phyloP scores from a whole-genome alignment of 2,113 vertebrate species.

The Leuciscus idus region DNA sequence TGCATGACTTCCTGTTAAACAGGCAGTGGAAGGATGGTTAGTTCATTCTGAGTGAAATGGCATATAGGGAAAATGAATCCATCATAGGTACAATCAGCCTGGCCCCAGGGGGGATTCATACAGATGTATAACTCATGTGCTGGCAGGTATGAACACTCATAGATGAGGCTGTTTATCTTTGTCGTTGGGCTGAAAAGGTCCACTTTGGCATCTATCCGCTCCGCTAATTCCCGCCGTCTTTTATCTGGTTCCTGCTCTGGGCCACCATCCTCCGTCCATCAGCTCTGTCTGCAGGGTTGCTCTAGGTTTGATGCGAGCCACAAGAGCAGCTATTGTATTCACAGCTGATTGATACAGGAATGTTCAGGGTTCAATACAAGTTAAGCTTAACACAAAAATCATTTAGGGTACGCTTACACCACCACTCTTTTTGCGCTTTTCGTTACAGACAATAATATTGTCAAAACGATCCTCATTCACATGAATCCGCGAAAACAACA shows the following conservation, averaged over 20 bases:
- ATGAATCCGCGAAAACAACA: too few relatives aligned
- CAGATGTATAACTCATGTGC: conserved; percentile 47
- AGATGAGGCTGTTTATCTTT: conserved; percentile 48
- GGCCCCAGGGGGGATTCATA: conserved; percentile 30
- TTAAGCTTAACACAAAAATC: too few relatives aligned
- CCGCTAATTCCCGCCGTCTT: conserved; percentile 33
- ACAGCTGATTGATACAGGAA: neutral
- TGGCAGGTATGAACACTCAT: conserved; percentile 47
- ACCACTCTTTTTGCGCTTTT: too few relatives aligned
- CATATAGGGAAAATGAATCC: conserved; percentile 47
- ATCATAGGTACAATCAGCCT: conserved; percentile 44
- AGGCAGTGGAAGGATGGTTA: conserved; percentile 31
- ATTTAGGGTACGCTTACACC: too few relatives aligned
- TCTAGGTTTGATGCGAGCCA: neutral
- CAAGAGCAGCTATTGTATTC: neutral
- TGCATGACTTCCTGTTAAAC: conserved; percentile 44
- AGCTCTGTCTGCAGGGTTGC: neutral
- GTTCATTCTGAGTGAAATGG: conserved; percentile 45
- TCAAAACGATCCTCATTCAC: too few relatives aligned
- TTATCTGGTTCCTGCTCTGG: conserved; percentile 31
- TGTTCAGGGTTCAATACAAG: neutral
- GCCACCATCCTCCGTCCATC: conserved; percentile 22
- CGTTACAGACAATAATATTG: too few relatives aligned
- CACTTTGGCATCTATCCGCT: conserved; percentile 36
- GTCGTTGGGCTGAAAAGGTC: conserved; percentile 31